Evolutionary conservation across 92 coral and sea anemone species (phyloP).

Genomic region (Epizoanthus ramosus): DNA sequence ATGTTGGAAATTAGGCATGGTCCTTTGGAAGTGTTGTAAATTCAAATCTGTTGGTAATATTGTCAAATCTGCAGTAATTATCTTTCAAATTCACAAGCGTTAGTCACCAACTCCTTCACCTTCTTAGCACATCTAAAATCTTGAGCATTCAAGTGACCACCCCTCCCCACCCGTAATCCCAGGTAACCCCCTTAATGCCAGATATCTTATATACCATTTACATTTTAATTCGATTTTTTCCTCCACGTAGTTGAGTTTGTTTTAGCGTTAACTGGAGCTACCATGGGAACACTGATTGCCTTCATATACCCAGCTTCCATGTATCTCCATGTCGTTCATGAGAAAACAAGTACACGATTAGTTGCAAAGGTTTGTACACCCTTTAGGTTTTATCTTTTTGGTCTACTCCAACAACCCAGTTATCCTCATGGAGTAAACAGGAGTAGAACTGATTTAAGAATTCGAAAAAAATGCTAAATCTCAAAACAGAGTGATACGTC

Average conservation of each 20-base stretch:
- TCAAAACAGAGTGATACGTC: too few species aligned
- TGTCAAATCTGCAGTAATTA: too few species aligned
- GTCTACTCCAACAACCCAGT: too few species aligned
- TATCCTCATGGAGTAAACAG: too few species aligned
- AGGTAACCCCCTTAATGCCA: not conserved
- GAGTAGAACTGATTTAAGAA: too few species aligned
- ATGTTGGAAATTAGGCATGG: too few species aligned
- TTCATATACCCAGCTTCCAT: constrained; percentile 85
- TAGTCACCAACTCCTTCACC: too few species aligned
- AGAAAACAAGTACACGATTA: constrained; percentile 63
- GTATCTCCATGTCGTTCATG: constrained; percentile 74
- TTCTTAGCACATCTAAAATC: too few species aligned
- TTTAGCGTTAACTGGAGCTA: constrained; percentile 94
- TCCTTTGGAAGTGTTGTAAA: too few species aligned
- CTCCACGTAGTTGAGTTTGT: constrained; percentile 90
- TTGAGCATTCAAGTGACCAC: not conserved
- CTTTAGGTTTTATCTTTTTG: not conserved
- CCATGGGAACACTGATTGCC: constrained; percentile 88
- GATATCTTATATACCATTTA: not conserved
- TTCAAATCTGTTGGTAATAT: too few species aligned
- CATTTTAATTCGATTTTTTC: not conserved
- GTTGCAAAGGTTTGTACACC: constrained; percentile 65
- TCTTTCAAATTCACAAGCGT: too few species aligned
- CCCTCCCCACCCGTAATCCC: not conserved
- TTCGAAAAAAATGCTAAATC: too few species aligned